These are phyloP conservation scores for Trachurus trachurus DNA, from an alignment of 2,797 vertebrate species.

Conservation along the genomic window DNA sequence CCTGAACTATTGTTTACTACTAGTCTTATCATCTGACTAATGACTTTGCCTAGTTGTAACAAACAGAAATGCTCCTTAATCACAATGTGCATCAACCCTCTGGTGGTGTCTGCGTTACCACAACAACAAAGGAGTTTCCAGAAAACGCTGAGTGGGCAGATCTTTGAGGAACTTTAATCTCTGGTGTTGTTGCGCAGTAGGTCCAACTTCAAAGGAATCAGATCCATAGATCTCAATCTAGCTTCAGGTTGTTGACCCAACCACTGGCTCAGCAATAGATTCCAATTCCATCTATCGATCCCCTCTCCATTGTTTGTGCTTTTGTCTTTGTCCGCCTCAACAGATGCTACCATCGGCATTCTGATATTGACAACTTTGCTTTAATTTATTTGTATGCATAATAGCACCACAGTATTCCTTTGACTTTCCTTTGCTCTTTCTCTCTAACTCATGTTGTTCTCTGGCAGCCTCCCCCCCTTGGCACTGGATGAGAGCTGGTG, in stretches of 20 bases:
- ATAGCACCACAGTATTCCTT: neutral
- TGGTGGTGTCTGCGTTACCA: neutral
- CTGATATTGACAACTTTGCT: conserved; percentile 33
- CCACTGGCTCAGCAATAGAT: conserved; percentile 30
- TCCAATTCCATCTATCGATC: conserved; percentile 38
- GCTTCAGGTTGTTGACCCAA: conserved; percentile 17
- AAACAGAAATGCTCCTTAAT: neutral
- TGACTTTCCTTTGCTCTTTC: conserved; percentile 31
- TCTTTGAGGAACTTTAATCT: conserved; percentile 10
- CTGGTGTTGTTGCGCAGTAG: neutral
- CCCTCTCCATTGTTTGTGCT: conserved; percentile 18
- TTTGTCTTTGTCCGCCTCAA: conserved; percentile 31
- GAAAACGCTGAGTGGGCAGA: conserved; percentile 28
- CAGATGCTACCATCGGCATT: conserved; percentile 19
- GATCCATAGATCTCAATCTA: conserved; percentile 40
- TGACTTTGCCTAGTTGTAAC: no score
- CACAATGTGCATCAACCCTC: neutral
- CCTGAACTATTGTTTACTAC: neutral
- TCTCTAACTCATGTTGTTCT: neutral
- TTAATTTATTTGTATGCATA: conserved; percentile 38
- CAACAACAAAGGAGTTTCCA: neutral
- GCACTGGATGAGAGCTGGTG: conserved; percentile 23
- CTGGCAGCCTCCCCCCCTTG: neutral
- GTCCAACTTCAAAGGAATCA: conserved; percentile 22
- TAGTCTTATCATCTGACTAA: neutral